A percentile compares a stretch with the other conserved stretches of the same genome.
Evolutionary conservation across 2,888 invertebrate species (phyloP).

Genomic region (Acleris holmiana): DNA sequence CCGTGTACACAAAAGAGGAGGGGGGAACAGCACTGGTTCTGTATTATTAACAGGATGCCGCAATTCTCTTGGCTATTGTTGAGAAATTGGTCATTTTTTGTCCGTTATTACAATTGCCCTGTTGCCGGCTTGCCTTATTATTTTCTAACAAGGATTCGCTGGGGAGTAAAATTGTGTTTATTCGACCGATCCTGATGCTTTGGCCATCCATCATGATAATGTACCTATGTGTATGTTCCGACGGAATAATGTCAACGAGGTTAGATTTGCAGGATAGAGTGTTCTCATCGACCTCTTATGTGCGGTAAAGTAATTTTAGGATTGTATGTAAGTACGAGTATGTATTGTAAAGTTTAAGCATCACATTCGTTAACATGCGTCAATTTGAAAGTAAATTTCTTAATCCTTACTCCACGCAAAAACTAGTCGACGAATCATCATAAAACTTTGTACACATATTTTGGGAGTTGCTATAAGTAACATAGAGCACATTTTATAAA

Average conservation of each 20-base stretch:
- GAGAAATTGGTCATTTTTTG: conserved; percentile 14
- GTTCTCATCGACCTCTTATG: no score
- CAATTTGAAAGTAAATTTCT: no score
- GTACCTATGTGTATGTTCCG: neutral
- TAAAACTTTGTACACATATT: no score
- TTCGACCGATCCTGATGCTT: neutral
- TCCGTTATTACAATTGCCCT: conserved; percentile 17
- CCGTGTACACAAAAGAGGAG: neutral
- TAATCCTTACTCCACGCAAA: no score
- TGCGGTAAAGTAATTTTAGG: neutral
- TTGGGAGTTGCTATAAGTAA: no score
- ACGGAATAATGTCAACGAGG: conserved; percentile 9
- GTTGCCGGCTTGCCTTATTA: conserved; percentile 17
- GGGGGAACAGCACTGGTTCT: neutral
- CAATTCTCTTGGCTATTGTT: conserved; percentile 14
- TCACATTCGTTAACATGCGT: no score
- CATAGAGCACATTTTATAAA: no score
- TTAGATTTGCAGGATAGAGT: no score
- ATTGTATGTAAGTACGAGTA: neutral
- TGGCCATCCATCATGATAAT: conserved; percentile 9
- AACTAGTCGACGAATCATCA: no score
- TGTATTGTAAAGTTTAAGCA: no score
- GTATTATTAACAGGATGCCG: conserved; percentile 4
- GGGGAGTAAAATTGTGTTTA: conserved; percentile 19
- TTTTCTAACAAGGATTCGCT: conserved; percentile 17